These are phyloP conservation scores for Diploptera punctata DNA, from an alignment of 2,888 invertebrate species.

Conservation along the genomic window DNA sequence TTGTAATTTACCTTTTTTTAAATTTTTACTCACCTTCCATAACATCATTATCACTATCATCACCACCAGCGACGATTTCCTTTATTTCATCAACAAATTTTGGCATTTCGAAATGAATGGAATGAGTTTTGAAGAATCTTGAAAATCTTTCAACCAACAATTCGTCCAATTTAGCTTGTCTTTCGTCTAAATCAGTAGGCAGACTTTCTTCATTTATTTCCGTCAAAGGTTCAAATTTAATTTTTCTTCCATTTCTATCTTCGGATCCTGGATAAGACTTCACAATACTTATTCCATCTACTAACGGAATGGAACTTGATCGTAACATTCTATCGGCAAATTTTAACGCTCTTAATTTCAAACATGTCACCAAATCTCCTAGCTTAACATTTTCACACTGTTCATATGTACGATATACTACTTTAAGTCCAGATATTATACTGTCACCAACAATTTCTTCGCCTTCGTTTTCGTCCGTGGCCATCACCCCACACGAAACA, in stretches of 20 bases:
- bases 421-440: slow-evolving; percentile 23
- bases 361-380: slow-evolving; percentile 11
- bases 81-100: slow-evolving; percentile 30
- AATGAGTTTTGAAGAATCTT: slow-evolving; percentile 48
- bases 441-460: not conserved
- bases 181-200: slow-evolving; percentile 44
- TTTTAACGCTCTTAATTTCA: slow-evolving; percentile 35
- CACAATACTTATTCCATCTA: slow-evolving; percentile 34
- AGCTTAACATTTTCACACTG: slow-evolving; percentile 9
- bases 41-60: too few relatives aligned
- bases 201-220: slow-evolving; percentile 42
- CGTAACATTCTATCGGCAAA: slow-evolving; percentile 25
- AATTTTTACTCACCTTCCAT: too few relatives aligned
- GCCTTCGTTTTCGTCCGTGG: too few relatives aligned
- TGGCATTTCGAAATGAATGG: slow-evolving; percentile 43
- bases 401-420: slow-evolving; percentile 26
- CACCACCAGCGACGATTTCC: slow-evolving; percentile 11
- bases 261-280: not conserved
- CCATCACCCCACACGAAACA: too few relatives aligned
- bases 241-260: not conserved
- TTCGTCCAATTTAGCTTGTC: slow-evolving; percentile 46
- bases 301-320: slow-evolving; percentile 25
- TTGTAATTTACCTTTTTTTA: too few relatives aligned
- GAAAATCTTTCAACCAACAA: slow-evolving; percentile 47
- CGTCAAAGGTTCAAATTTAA: not conserved